Percentiles rank a stretch among this genome's conserved stretches.
Evolutionary conservation across 2,113 vertebrate species (phyloP).

Genomic region (Butorides virescens): DNA sequence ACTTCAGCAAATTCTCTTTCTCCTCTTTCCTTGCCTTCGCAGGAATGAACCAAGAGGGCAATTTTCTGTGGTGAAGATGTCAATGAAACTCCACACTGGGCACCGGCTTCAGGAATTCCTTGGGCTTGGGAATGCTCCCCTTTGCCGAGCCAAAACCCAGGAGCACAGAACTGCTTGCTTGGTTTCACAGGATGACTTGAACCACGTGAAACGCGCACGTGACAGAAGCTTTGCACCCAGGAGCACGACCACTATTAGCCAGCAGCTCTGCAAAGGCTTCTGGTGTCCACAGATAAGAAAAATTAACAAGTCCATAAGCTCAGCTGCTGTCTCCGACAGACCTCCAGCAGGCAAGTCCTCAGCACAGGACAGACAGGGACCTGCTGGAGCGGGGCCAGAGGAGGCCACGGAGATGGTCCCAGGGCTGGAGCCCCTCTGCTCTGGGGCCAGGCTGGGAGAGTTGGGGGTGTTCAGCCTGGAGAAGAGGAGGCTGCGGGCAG

Average conservation of each 20-base stretch:
- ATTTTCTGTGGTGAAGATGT: fast-evolving
- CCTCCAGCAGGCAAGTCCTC: neutral
- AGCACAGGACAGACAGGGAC: fast-evolving
- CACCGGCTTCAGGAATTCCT: neutral
- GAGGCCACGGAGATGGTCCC: fast-evolving
- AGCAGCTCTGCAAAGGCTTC: neutral
- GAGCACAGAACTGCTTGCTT: fast-evolving
- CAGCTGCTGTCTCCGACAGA: neutral
- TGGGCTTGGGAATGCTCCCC: neutral
- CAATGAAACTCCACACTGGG: fast-evolving
- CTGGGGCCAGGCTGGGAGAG: too few species aligned
- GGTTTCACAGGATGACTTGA: neutral
- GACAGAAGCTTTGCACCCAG: neutral
- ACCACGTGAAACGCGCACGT: fast-evolving
- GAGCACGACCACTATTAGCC: fast-evolving
- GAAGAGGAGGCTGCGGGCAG: too few species aligned
- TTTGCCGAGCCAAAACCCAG: neutral
- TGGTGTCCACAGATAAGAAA: neutral
- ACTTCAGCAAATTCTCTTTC: neutral
- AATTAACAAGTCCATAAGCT: neutral
- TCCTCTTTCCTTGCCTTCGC: fast-evolving
- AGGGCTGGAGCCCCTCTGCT: neutral
- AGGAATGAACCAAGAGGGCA: fast-evolving
- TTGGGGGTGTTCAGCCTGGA: neutral
- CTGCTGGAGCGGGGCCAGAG: neutral